A percentile compares a stretch with the other conserved stretches of the same genome.
Evolutionary conservation across 2,797 vertebrate genomes (phyloP).

Genomic region (Falco columbarius): DNA sequence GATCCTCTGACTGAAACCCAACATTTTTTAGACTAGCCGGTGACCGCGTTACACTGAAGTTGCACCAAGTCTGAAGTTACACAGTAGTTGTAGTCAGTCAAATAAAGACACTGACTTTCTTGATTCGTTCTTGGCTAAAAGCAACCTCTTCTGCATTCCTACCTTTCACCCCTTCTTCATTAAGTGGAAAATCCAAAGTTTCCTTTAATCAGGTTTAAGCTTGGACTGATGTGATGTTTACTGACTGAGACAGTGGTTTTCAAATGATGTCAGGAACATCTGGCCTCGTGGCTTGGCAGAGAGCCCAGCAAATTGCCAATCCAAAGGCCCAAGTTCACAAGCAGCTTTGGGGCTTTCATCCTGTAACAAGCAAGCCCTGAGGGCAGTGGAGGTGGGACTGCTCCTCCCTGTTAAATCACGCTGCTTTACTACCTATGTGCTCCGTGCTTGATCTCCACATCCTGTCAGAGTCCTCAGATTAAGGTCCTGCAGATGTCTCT

Average conservation of each 20-base stretch:
- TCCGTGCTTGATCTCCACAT: rapidly evolving
- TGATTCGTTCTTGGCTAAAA: slow-evolving; percentile 28
- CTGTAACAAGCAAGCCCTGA: neutral
- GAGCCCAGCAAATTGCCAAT: slow-evolving; percentile 54
- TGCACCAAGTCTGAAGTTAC: neutral
- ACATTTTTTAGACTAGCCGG: neutral
- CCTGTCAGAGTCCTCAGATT: neutral
- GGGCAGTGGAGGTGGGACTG: neutral
- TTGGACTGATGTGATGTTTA: slow-evolving; percentile 65
- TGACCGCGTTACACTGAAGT: neutral
- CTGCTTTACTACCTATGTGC: neutral
- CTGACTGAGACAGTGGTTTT: slow-evolving; percentile 30
- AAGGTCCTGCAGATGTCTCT: neutral
- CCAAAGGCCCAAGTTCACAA: neutral
- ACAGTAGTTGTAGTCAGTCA: slow-evolving; percentile 47
- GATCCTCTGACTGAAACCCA: neutral
- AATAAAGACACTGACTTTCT: slow-evolving; percentile 44
- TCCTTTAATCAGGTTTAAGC: slow-evolving; percentile 50
- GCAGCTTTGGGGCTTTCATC: neutral
- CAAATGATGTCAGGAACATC: slow-evolving; percentile 45
- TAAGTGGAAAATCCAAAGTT: slow-evolving; percentile 56
- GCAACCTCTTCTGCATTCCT: slow-evolving; percentile 15
- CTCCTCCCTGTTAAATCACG: neutral
- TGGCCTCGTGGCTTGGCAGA: slow-evolving; percentile 38
- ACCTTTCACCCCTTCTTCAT: slow-evolving; percentile 47